phyloP scores from a whole-genome alignment of 1,140 invertebrate species.

The Drosophila tropicalis region DNA sequence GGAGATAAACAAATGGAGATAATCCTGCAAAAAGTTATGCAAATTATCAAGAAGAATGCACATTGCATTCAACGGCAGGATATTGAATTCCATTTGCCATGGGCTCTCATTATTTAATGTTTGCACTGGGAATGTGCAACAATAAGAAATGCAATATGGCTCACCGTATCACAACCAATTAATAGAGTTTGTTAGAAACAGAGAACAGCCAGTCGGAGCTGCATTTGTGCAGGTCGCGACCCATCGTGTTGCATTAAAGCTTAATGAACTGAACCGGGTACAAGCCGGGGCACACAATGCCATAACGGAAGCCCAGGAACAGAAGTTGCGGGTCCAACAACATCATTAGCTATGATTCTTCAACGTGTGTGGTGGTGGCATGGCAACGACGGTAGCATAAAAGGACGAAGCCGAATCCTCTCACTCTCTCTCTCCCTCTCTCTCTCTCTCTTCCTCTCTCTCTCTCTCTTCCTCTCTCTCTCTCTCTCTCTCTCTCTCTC shows the following conservation, averaged over 20 bases:
- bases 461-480: constrained; percentile 1
- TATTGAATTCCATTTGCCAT: neutral
- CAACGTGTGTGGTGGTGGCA: constrained; percentile 21
- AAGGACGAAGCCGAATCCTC: constrained; percentile 30
- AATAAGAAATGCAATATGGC: neutral
- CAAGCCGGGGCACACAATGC: constrained; percentile 28
- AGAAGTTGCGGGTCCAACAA: constrained; percentile 24
- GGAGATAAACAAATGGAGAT: no score
- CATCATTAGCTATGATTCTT: constrained; percentile 60
- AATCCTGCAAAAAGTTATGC: no score
- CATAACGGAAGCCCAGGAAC: neutral
- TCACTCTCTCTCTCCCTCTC: neutral
- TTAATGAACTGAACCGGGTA: constrained; percentile 52
- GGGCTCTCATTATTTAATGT: neutral
- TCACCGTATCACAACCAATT: neutral
- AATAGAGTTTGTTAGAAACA: neutral
- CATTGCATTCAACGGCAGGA: neutral
- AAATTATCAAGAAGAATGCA: neutral
- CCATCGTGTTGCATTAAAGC: constrained; percentile 18
- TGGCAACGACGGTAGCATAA: constrained; percentile 38
- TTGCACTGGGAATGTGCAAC: neutral
- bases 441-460: neutral
- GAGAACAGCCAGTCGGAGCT: neutral
- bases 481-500: neutral
- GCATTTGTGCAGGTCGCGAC: neutral